Base-by-base conservation (phyloP, 2,113 vertebrate genomes). In the Pelvicachromis taeniatus region DNA sequence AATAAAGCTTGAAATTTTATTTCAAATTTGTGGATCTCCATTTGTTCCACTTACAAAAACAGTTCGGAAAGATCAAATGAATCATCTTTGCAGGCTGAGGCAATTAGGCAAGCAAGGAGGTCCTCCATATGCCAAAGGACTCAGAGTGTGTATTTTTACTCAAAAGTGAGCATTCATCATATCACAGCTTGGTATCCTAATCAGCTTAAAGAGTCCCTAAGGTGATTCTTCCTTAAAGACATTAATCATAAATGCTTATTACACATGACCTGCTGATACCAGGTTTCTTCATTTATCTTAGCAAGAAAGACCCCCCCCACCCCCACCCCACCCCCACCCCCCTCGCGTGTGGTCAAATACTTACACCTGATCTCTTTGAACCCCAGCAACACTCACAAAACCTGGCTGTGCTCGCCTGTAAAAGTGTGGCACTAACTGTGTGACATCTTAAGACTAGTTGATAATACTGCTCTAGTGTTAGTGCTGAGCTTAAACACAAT, bases 161-260 rank as follows among this genome's bases (percentile, higher is more conserved):
- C 58, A 85, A 86, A 88, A 90, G 55, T 59, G 50, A 87, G 73
- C 65, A 91, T 94, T 88, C 77, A 93, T 94, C 86, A 93, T 89
- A 87, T 89, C 85, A 80, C 91, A 89, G 91, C 84, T 61, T 91
- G 88, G 83, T 87, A 90, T 91, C 85, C 85, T 80, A 85, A 95
- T 91, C 91, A 89, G 88, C 86, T 87, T 89, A 89, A 91, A 89
- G 82, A 85, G 88, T 92, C 88, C 86, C 89, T 82, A 9, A 91
- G 92, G 88, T 93, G 87, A 90, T 83, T 90, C 85, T 83, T 93
- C 90, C 90, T 94, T 88, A 90, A 90, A 92, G 83, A 84, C 87
- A 93, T 94, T 91, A 91, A 93, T 94, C 91, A 90, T 85, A 65
- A 87, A 85, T 85, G 87, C 91, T 90, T 90, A 93, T 91, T 93